Base-by-base conservation (phyloP, 2,888 invertebrate species). In the Lordiphosa andalusiaca region DNA sequence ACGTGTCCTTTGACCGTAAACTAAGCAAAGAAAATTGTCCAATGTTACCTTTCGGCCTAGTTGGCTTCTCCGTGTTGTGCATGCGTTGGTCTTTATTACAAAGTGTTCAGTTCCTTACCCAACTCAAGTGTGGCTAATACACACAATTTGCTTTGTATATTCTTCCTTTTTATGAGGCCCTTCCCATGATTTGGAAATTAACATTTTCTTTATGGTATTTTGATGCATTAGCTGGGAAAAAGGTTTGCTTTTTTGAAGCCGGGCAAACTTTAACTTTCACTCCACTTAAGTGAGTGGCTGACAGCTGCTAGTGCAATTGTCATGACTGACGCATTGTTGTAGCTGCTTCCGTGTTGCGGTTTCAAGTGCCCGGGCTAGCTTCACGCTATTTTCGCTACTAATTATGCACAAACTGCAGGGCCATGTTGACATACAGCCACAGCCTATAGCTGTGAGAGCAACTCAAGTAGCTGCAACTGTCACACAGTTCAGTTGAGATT, bases 1-100 rank as follows among this genome's bases (percentile, higher is more conserved):
- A 69, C 69, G 67, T 84, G 68, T 71, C 73, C 76, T 75, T 66
- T 69, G 76, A 76, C 76, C 86, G 84, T 85, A 84, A 71, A 75
- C 63, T 59, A 58, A 55, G 65, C 66, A 37, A 62, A 73, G 59
- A 68, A 69, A 74, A 71, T 77, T 62, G 60, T 36, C 60, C 65
- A 66, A 80, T 76, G 84, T 76, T 69, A 66, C 61, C 83, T 75
- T 84, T 75, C 67, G 58, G 74, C 69, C 55, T 67, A 46, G 50
- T 41, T 53, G 63, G 51, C 58, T 64, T 55, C 12, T 12, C 10
- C 37, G n/a, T 37, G 12, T 37, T 16, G 5, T 19, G 39, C 19
- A 30, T 36, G 65, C 56, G 71, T 54, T 60, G 65, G 72, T 49
- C 76, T 55, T 71, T 83, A 77, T 75, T 82, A 78, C 77, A 76